These are phyloP conservation scores for Eucera pruinosa DNA, from an alignment of 2,888 invertebrate species.

Conservation along the genomic window DNA sequence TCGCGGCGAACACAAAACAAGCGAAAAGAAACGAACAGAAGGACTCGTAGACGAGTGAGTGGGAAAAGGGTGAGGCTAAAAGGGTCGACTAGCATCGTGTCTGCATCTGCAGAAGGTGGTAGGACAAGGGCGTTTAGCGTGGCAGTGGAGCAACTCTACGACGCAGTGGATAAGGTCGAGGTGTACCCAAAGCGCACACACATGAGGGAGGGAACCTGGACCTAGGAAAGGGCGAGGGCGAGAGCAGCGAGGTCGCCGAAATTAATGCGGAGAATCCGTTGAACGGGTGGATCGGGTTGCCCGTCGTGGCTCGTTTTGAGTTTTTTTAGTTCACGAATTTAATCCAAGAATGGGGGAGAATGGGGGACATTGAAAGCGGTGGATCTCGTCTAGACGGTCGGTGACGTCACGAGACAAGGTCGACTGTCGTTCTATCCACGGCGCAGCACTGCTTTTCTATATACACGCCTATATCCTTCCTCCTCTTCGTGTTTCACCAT, in stretches of 20 bases:
- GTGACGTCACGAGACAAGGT: constrained; percentile 81
- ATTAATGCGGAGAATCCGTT: constrained; percentile 69
- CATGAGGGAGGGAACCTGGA: not conserved
- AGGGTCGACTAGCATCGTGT: not conserved
- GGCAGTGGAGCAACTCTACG: constrained; percentile 45
- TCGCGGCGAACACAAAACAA: not conserved
- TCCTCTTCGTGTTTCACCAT: constrained; percentile 40
- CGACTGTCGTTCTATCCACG: constrained; percentile 73
- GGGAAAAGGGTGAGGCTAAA: constrained; percentile 24
- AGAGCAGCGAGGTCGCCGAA: constrained; percentile 52
- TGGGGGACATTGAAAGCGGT: constrained; percentile 73
- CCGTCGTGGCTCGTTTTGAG: constrained; percentile 66
- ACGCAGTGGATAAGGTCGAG: constrained; percentile 22
- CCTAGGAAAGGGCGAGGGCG: constrained; percentile 14
- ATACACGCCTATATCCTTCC: constrained; percentile 36
- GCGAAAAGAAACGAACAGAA: not conserved
- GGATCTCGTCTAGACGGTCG: constrained; percentile 79
- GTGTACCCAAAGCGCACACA: constrained; percentile 5
- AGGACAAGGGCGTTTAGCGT: constrained; percentile 37
- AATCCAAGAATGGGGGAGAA: constrained; percentile 73
- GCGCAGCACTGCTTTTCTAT: constrained; percentile 50
- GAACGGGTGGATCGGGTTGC: constrained; percentile 67
- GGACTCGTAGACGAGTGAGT: not conserved
- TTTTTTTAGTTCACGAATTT: constrained; percentile 73
- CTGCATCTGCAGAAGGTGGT: not conserved